A percentile compares a stretch with the other conserved stretches of the same genome.
Evolutionary conservation across 2,113 vertebrate species (phyloP).

Genomic region (Notothenia coriiceps): DNA sequence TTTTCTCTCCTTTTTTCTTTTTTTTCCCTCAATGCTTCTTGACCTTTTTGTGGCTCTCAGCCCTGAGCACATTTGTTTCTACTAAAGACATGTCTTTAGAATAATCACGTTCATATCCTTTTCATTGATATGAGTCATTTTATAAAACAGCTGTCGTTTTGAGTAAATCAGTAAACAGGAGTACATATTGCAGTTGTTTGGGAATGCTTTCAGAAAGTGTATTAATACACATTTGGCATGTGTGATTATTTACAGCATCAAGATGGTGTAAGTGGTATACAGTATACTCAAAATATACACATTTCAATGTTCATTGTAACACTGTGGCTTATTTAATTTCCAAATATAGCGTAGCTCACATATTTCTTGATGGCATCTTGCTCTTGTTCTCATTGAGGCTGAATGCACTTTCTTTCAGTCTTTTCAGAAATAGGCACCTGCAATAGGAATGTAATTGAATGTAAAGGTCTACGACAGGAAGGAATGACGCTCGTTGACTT

Average conservation of each 20-base stretch:
- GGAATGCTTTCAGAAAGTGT: neutral
- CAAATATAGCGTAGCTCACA: neutral
- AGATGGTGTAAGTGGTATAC: neutral
- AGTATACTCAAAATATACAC: neutral
- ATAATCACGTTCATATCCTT: neutral
- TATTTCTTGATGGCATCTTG: neutral
- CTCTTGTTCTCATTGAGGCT: neutral
- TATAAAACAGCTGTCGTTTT: neutral
- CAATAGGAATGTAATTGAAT: neutral
- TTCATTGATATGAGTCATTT: neutral
- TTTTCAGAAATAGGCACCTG: neutral
- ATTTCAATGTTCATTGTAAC: neutral
- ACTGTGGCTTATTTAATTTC: neutral
- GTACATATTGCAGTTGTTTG: neutral
- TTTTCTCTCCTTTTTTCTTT: neutral
- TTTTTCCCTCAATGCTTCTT: neutral
- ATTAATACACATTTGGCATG: neutral
- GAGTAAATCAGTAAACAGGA: neutral
- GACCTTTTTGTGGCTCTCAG: neutral
- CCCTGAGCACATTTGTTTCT: neutral
- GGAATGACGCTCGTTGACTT: neutral
- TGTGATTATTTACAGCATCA: slow-evolving; percentile 1
- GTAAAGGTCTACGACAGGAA: neutral
- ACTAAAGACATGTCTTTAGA: neutral
- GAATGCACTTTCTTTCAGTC: neutral